Conservation (phyloP, 2,888 invertebrate genomes). For the Chloromyia formosa region DNA sequence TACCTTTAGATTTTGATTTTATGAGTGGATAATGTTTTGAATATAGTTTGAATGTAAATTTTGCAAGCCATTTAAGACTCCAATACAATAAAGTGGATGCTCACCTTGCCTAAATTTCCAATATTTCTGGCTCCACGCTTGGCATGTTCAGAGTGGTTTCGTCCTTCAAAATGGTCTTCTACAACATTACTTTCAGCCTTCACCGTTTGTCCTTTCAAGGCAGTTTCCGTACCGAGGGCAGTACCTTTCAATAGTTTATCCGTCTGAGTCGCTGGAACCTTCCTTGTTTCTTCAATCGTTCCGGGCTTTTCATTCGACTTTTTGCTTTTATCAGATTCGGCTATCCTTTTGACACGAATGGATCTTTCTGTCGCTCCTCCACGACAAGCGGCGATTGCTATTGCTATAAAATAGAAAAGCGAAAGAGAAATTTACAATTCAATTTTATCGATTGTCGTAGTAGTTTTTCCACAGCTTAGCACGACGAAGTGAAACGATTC, state of each 20-base stretch:
- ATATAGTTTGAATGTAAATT: too few species aligned
- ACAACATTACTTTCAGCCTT: conserved; percentile 27
- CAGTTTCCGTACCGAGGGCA: background rate
- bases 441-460: background rate
- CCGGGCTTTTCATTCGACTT: too few species aligned
- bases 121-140: background rate
- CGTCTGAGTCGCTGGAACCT: background rate
- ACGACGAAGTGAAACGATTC: background rate
- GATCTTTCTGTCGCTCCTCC: background rate
- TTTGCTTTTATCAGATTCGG: conserved; percentile 2
- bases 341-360: conserved; percentile 32
- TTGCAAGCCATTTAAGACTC: too few species aligned
- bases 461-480: too few species aligned
- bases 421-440: background rate
- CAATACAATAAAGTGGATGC: too few species aligned
- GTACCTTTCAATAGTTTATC: background rate
- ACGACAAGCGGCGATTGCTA: conserved; percentile 26
- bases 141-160: background rate
- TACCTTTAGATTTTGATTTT: too few species aligned
- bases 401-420: conserved; percentile 1
- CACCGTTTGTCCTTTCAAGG: background rate
- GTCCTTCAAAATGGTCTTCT: background rate
- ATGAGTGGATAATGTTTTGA: too few species aligned
- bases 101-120: too few species aligned
- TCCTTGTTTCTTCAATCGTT: conserved; percentile 14